These are phyloP conservation scores for Pelecanus crispus DNA, from an alignment of 2,113 vertebrate species.

Conservation along the genomic window DNA sequence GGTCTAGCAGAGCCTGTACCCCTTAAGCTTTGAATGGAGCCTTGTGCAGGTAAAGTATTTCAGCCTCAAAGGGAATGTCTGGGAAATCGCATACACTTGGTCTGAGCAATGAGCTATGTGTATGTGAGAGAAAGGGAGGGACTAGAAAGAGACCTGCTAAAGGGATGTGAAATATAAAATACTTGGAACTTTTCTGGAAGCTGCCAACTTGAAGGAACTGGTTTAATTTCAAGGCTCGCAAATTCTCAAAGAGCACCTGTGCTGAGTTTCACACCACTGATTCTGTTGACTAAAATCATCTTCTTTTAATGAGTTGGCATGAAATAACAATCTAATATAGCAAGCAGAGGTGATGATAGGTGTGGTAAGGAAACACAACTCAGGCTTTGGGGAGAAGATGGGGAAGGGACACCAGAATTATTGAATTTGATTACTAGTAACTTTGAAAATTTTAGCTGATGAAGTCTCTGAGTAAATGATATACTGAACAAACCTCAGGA, in stretches of 20 bases:
- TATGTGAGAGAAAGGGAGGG: not conserved
- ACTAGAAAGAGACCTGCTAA: not conserved
- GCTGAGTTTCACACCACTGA: not conserved
- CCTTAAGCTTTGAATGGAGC: not conserved
- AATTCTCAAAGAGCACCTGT: not conserved
- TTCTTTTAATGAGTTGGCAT: not conserved
- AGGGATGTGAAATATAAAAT: not conserved
- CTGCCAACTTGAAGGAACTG: not conserved
- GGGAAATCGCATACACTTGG: not conserved
- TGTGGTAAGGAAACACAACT: not conserved
- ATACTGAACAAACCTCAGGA: not conserved
- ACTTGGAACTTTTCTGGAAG: not conserved
- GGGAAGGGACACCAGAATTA: not conserved
- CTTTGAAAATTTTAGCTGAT: not conserved
- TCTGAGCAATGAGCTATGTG: not conserved
- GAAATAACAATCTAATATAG: not conserved
- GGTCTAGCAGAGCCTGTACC: not conserved
- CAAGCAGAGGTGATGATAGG: not conserved
- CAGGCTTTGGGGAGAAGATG: not conserved
- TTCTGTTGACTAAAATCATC: not conserved
- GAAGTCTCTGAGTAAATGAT: not conserved
- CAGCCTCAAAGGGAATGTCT: not conserved
- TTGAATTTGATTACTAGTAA: not conserved
- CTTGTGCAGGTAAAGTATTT: not conserved
- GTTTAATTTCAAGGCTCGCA: slow-evolving; percentile 5